These are phyloP conservation scores for Syndactyla subalaris DNA, from an alignment of 2,797 vertebrate species.

Conservation along the genomic window DNA sequence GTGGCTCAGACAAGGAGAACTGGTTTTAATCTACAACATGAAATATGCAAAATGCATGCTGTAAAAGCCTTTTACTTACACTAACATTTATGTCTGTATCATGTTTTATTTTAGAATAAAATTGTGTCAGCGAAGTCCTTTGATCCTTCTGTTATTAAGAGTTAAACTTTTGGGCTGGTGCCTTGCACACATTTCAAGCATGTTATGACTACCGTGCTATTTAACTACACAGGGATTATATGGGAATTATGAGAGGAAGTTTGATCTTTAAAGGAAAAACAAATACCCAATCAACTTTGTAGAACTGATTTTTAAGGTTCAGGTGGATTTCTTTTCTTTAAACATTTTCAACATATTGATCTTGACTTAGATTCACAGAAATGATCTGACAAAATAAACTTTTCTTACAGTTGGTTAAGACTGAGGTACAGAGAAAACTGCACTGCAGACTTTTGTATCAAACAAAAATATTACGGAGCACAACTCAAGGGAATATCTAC, in stretches of 20 bases:
- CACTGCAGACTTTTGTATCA: not conserved
- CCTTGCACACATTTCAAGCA: slow-evolving; percentile 42
- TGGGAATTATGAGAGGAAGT: slow-evolving; percentile 54
- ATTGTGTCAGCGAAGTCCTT: slow-evolving; percentile 14
- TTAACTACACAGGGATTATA: slow-evolving; percentile 53
- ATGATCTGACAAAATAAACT: not conserved
- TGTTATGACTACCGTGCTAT: not conserved
- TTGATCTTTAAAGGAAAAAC: slow-evolving; percentile 51
- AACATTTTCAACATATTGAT: not conserved
- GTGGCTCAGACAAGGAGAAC: not conserved
- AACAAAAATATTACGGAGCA: not conserved
- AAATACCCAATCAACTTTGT: slow-evolving; percentile 8
- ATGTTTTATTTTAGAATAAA: slow-evolving; percentile 49
- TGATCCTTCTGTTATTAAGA: slow-evolving; percentile 45
- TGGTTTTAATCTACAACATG: not conserved
- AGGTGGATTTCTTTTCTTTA: not conserved
- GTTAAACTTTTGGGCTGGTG: slow-evolving; percentile 1
- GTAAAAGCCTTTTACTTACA: not conserved
- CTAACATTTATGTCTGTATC: slow-evolving; percentile 33
- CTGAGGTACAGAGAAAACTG: not conserved
- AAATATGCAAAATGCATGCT: slow-evolving; percentile 4
- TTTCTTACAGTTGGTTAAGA: not conserved
- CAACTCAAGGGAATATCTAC: not conserved
- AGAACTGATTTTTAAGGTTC: slow-evolving; percentile 23
- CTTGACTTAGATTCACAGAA: not conserved